A percentile compares a stretch with the other conserved stretches of the same genome.
Conservation (phyloP, 37 sponge, comb jelly and placozoan genomes). For the Chondrosia reniformis region DNA sequence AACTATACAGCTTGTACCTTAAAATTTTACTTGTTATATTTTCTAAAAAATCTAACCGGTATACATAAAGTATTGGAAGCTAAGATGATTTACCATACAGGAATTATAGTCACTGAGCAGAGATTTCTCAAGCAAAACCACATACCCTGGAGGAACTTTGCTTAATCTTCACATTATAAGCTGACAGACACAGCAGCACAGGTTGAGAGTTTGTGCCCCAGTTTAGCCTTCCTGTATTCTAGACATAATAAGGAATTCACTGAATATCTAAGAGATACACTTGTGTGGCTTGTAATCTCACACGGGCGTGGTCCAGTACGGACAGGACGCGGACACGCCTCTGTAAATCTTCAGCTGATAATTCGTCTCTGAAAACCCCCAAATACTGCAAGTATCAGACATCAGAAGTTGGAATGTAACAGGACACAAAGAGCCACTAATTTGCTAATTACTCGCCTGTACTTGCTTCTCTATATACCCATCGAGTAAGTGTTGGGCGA, state of each 20-base stretch:
- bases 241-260: neutral
- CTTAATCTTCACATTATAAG: conserved; percentile 21
- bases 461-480: conserved; percentile 19
- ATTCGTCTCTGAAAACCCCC: neutral
- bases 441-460: neutral
- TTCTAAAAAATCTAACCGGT: too few relatives aligned
- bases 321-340: neutral
- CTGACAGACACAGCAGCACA: conserved; percentile 10
- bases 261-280: neutral
- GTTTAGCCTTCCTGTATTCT: neutral
- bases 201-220: neutral
- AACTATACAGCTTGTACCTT: too few relatives aligned
- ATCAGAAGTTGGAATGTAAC: neutral
- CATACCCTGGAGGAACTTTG: neutral
- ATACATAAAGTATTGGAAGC: too few relatives aligned
- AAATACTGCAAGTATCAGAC: neutral
- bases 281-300: neutral
- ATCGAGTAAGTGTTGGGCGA: neutral
- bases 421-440: neutral
- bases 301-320: neutral
- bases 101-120: too few relatives aligned
- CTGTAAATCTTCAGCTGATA: neutral
- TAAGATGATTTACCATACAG: too few relatives aligned
- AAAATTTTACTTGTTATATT: too few relatives aligned
- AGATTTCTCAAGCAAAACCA: too few relatives aligned